phyloP scores from a whole-genome alignment of 2,888 invertebrate species.

The Cosmia trapezina region DNA sequence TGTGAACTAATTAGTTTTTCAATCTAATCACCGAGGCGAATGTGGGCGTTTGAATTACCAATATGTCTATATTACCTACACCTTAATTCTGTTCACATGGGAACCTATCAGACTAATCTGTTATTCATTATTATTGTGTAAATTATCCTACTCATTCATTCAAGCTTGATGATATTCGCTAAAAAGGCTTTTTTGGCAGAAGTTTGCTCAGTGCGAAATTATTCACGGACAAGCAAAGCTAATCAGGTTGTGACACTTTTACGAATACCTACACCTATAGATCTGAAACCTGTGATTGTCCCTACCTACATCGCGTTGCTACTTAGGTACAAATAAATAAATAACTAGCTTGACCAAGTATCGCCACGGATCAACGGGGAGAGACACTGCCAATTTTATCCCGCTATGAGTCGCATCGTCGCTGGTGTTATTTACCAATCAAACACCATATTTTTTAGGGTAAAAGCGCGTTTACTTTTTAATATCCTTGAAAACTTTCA shows the following conservation, averaged over 20 bases:
- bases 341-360: too few species aligned
- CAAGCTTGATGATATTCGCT: slow-evolving; percentile 12
- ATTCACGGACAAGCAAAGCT: slow-evolving; percentile 10
- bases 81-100: slow-evolving; percentile 28
- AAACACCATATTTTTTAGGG: too few species aligned
- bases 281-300: background rate
- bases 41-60: slow-evolving; percentile 29
- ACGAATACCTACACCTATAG: background rate
- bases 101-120: slow-evolving; percentile 22
- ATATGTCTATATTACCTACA: slow-evolving; percentile 18
- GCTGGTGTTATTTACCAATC: too few species aligned
- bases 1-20: slow-evolving; percentile 20
- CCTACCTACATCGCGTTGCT: too few species aligned
- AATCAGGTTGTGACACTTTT: slow-evolving; percentile 7
- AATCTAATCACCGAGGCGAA: slow-evolving; percentile 31
- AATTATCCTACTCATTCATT: slow-evolving; percentile 23
- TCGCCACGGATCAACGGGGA: too few species aligned
- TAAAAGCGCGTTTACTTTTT: too few species aligned
- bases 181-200: slow-evolving; percentile 25
- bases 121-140: slow-evolving; percentile 28
- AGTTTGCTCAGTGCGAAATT: slow-evolving; percentile 3
- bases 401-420: too few species aligned
- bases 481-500: too few species aligned
- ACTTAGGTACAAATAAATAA: too few species aligned
- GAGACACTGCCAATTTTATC: too few species aligned